phyloP scores from a whole-genome alignment of 2,888 invertebrate species.

The Drosophila yooni region DNA sequence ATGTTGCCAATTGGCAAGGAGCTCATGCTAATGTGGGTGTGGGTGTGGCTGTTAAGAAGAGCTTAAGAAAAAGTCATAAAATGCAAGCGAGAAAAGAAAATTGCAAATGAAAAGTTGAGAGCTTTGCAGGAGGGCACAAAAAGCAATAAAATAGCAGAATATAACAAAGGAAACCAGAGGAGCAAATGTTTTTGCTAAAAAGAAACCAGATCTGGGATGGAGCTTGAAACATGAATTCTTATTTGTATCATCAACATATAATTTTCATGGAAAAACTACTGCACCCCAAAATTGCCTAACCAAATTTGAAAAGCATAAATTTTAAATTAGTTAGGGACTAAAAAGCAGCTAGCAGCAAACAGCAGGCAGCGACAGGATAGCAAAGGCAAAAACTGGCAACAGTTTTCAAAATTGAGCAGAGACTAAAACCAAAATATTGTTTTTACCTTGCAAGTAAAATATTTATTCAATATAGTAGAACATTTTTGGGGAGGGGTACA shows the following conservation, averaged over 20 bases:
- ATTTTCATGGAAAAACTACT: constrained; percentile 41
- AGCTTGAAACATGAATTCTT: constrained; percentile 3
- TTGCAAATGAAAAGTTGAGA: constrained; percentile 73
- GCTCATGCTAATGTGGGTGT: constrained; percentile 1
- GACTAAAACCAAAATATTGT: constrained; percentile 77
- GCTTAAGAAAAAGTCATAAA: constrained; percentile 75
- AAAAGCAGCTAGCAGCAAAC: constrained; percentile 28
- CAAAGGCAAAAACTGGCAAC: constrained; percentile 26
- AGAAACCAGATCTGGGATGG: constrained; percentile 2
- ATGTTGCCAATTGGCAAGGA: constrained; percentile 71
- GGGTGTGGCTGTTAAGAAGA: constrained; percentile 53
- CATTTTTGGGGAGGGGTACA: constrained; percentile 37
- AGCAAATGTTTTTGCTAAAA: neutral
- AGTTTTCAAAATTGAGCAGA: constrained; percentile 65
- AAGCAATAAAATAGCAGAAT: constrained; percentile 13
- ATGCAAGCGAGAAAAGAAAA: constrained; percentile 73
- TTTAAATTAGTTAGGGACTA: constrained; percentile 60
- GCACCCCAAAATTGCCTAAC: constrained; percentile 48
- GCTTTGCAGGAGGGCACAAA: constrained; percentile 40
- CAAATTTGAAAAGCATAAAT: constrained; percentile 68
- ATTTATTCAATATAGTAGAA: constrained; percentile 76
- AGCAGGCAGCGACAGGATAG: constrained; percentile 23
- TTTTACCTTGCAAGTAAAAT: constrained; percentile 80
- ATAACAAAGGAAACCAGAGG: constrained; percentile 7
- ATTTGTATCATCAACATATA: constrained; percentile 35